A percentile compares a stretch with the other conserved stretches of the same genome.
Evolutionary conservation across 2,797 vertebrate species (phyloP).

Genomic region (Microchirus variegatus): DNA sequence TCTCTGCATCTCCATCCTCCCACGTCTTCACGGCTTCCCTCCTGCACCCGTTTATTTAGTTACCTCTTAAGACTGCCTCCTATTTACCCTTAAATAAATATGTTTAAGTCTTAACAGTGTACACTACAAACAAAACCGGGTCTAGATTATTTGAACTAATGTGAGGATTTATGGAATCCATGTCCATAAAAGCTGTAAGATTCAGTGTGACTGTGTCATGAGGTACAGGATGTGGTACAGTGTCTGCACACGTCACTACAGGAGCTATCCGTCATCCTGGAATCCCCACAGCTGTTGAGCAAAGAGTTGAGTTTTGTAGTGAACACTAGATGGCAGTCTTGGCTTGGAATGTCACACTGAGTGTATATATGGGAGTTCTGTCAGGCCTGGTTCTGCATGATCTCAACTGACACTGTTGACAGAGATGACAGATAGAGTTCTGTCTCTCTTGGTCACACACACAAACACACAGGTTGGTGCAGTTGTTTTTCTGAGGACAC

Average conservation of each 20-base stretch:
- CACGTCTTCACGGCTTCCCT: conserved; percentile 44
- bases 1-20: conserved; percentile 32
- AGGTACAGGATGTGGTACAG: no score
- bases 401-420: conserved; percentile 54
- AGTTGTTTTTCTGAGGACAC: no score
- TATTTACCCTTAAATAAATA: background rate
- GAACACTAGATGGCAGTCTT: conserved; percentile 70
- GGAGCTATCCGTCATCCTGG: no score
- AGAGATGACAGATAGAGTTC: conserved; percentile 36
- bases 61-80: conserved; percentile 24
- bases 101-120: conserved; percentile 4
- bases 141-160: background rate
- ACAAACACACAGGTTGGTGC: background rate
- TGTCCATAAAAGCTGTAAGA: no score
- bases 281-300: background rate
- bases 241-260: no score
- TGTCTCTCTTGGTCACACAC: conserved; percentile 1
- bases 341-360: background rate
- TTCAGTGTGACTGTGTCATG: no score
- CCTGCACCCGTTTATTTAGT: conserved; percentile 34
- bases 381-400: conserved; percentile 30
- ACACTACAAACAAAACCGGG: background rate
- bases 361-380: conserved; percentile 15
- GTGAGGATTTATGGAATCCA: no score
- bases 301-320: background rate